phyloP scores from a whole-genome alignment of 2,113 vertebrate genomes.

The Dasypus novemcinctus region DNA sequence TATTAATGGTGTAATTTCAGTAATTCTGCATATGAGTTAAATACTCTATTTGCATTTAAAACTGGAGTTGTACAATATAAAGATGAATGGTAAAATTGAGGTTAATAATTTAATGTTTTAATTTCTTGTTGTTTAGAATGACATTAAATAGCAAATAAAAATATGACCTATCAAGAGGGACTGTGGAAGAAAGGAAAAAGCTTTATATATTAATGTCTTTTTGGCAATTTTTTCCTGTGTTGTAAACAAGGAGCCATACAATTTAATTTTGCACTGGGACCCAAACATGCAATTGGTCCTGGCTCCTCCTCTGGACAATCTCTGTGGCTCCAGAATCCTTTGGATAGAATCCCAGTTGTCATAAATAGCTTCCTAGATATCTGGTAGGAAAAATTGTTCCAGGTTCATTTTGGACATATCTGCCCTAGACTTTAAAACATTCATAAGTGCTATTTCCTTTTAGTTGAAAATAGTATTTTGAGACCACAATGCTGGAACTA shows the following conservation, averaged over 20 bases:
- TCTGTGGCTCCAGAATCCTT: background rate
- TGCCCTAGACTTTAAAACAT: background rate
- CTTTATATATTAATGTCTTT: too few relatives aligned
- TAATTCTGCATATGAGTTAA: too few relatives aligned
- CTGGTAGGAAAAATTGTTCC: background rate
- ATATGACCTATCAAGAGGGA: too few relatives aligned
- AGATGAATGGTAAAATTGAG: too few relatives aligned
- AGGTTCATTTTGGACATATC: background rate
- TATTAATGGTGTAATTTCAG: background rate
- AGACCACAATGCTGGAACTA: background rate
- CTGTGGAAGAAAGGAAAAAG: too few relatives aligned
- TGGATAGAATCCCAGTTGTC: background rate
- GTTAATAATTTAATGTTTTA: too few relatives aligned
- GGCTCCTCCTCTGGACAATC: background rate
- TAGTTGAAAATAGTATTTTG: background rate
- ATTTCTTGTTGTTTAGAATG: too few relatives aligned
- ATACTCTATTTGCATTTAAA: too few relatives aligned
- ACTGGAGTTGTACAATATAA: too few relatives aligned
- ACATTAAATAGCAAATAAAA: too few relatives aligned
- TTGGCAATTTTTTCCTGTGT: background rate
- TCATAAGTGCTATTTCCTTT: background rate
- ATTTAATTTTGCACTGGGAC: background rate
- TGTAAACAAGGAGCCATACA: background rate
- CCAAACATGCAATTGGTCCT: background rate
- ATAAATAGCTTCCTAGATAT: background rate